Evolutionary conservation across 1,140 invertebrate species (phyloP), one percentile per base, ranked within the genome.

Genomic region (Cotesia typhae): DNA sequence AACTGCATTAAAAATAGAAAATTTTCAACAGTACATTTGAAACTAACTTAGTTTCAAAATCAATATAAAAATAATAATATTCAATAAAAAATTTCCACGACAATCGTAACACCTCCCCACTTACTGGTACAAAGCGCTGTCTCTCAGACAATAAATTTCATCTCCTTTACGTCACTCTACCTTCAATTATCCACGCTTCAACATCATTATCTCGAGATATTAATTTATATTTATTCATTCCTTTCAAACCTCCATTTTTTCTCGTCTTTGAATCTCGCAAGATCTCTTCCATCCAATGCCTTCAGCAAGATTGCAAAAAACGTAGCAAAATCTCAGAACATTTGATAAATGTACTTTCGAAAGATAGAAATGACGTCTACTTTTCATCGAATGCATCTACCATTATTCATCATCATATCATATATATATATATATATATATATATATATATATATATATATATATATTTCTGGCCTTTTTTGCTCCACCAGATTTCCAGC

Each of bases 371-470:
- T 64, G 61, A 64, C 47, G 17, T 55, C 28, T 64, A 51, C 37
- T 64, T 71, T 71, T 71, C 61, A 66, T 71, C 66, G 36, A 5
- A 59, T 65, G 53, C 70, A 57, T 51, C 55, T 53, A 9, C 10
- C 37, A 65, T 61, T 61, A 12, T 4, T 37, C 36, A 65, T 52
- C 28, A 28, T 28, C 28, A 28, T 28, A 28, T 28, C 28, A 28
- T 28, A 28, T 28, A 28, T 28, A 28, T 28, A 28, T 28, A 28
- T 28, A 28, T 28, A 28, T 28, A 28, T 28, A 28, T 28, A 28
- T 28, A 28, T 28, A 28, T 28, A 28, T 28, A 28, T 28, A 28
- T 28, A 28, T 28, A 28, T 28, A 28, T 28, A 28, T 28, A 28
- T 28, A 28, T 28, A 28, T 28, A 28, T 28, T 28, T 28, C 28